These are phyloP conservation scores for Hypothenemus hampei DNA, from an alignment of 1,140 invertebrate genomes.

Conservation along the genomic window DNA sequence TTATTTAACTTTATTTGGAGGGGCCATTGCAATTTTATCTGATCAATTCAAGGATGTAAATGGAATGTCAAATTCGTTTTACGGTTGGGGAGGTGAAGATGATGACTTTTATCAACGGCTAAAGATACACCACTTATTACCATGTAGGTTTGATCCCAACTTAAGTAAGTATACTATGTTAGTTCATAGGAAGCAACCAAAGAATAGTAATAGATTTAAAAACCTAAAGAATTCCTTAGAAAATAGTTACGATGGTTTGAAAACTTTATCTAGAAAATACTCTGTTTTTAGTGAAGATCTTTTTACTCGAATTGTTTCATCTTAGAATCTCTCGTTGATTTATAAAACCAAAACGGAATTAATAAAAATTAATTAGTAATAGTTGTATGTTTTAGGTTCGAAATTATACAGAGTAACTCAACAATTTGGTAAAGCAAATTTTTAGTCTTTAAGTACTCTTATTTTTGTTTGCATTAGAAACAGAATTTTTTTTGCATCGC, in stretches of 20 bases:
- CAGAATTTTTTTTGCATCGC: no score
- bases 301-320: conserved; percentile 36
- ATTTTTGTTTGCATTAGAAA: no score
- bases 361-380: not conserved
- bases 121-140: conserved; percentile 49
- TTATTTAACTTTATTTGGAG: conserved; percentile 69
- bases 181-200: conserved; percentile 54
- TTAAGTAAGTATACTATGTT: conserved; percentile 76
- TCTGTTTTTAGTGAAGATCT: conserved; percentile 33
- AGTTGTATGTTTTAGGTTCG: no score
- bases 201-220: conserved; percentile 50
- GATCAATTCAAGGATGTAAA: conserved; percentile 75
- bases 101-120: conserved; percentile 78
- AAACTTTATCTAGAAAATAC: conserved; percentile 46
- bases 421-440: no score
- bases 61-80: conserved; percentile 89
- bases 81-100: conserved; percentile 85
- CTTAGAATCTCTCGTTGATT: no score
- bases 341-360: no score
- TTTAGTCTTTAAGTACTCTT: no score
- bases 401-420: no score
- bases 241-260: conserved; percentile 62
- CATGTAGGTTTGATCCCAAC: conserved; percentile 66
- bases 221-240: conserved; percentile 54
- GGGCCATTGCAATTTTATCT: conserved; percentile 66